Base-by-base conservation (phyloP, 2,797 vertebrate genomes). In the Atherinosoma microstoma region DNA sequence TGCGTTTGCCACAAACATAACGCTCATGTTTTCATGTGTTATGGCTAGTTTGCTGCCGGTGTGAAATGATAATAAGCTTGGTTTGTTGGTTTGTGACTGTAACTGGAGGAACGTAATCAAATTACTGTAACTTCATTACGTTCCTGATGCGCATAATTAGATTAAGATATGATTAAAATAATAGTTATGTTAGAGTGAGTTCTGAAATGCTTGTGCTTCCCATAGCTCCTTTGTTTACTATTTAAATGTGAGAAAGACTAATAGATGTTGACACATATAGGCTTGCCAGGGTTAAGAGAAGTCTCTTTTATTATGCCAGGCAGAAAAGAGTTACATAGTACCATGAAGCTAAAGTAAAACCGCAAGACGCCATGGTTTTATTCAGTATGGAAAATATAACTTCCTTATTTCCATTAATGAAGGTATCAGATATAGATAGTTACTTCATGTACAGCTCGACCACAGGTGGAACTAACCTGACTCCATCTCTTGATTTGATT, bases 101-200 rank as follows among this genome's bases (percentile, higher is more conserved):
- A 38, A 56, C 58, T 63, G 73, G 40, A 64, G 29, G 69, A 30
- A 58, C 66, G 34, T 67, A 32, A 80, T 70, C 8, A 1, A 42
- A 62, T 73, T 34, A 36, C 34, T 20, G 6, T 13, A 45, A 16
- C 12, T 53, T 30, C 22, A 76, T 78, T 3, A 63, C 47, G 6
- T 34, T 7, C 61, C 47, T 0, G 42, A 75, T 58, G 76, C 27
- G 22, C 42, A 20, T 40, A 2, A 29, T 75, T 56, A 13, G 1
- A 49, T 63, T 15, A 1, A 54, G 9, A 27, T 34, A 4, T 36
- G 8, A n/a, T 4, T 6, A n/a, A 15, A 15, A 15, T 58, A 24
- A 2, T 36, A 32, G 49, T 63, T 0, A 49, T 15, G 29, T 64
- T 27, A 62, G 24, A 34, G n/a, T 64, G 24, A 32, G 1, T 22